These are phyloP conservation scores for Acanthosepion lycidas DNA, from an alignment of 2,888 invertebrate species.

Conservation along the genomic window DNA sequence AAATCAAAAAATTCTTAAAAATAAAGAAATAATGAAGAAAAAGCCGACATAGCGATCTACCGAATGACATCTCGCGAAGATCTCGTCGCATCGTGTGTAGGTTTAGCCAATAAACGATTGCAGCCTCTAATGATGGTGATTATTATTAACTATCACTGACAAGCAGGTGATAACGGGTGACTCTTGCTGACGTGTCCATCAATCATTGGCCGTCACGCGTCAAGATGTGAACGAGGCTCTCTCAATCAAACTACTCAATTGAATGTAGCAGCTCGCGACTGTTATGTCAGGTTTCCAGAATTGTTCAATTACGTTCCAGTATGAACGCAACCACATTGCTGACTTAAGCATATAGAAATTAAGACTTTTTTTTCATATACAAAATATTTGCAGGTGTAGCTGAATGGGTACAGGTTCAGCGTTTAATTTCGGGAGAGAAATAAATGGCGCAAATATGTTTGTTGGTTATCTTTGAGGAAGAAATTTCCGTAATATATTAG, in stretches of 20 bases:
- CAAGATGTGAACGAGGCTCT: slow-evolving; percentile 12
- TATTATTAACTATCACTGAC: slow-evolving; percentile 33
- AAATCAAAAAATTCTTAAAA: neutral
- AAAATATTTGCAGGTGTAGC: too few species aligned
- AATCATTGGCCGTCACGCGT: slow-evolving; percentile 33
- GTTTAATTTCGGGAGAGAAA: too few species aligned
- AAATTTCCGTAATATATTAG: too few species aligned
- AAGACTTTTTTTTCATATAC: neutral
- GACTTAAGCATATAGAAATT: neutral
- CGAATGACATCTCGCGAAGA: neutral
- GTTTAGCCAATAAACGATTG: neutral
- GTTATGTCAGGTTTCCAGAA: neutral
- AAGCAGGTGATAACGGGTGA: slow-evolving; percentile 22
- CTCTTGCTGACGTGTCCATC: slow-evolving; percentile 7
- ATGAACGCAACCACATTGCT: neutral
- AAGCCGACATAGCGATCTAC: neutral
- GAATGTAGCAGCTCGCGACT: neutral
- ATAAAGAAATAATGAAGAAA: neutral
- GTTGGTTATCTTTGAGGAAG: too few species aligned
- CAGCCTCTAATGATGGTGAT: neutral
- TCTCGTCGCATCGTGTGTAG: neutral
- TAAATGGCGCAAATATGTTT: too few species aligned
- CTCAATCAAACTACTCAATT: neutral
- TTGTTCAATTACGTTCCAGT: neutral
- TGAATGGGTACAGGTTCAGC: too few species aligned